Evolutionary conservation across 2,113 vertebrate species (phyloP), one percentile per base, ranked within the genome.

Genomic region (Pholis gunnellus): DNA sequence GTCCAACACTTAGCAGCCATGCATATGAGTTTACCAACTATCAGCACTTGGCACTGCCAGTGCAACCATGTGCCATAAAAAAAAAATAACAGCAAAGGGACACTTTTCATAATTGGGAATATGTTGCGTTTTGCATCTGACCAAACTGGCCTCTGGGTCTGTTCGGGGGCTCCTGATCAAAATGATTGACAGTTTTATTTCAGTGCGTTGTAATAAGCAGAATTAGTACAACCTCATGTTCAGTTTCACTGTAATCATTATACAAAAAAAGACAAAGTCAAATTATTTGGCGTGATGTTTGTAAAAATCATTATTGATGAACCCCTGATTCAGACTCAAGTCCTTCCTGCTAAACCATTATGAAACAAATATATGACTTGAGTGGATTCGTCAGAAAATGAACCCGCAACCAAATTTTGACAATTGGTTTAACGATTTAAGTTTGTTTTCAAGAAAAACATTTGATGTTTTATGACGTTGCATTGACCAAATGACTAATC

Each of bases 1-100:
- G 80, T 38, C 69, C 15, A 73, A 69, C 65, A 86, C 81, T 81
- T 90, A 77, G 72, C 78, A 82, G 59, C 65, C 82, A 83, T 66
- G 48, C 75, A 82, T 66, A 76, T 74, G 72, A 88, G 85, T 89
- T 89, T 61, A 79, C 31, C 65, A 88, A 90, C 79, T 87, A 50
- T 73, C 56, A 79, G 34, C 57, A 65, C 52, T 75, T 82, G 73
- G 66, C 71, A 72, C 46, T 36, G 36, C n/a, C 18, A 46, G 25
- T 18, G 61, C 25, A 78, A 29, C 56, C 44, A 1, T 46, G 22
- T 65, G 60, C 46, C 67, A 86, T 42, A 52, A 46, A 69, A 72
- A 18, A 31, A 34, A 34, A 31, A 31, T 38, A 59, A 46, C 1
- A 31, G 5, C 36, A 56, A 9, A 67, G 25, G 13, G n/a, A 34